Evolutionary conservation across 64 coral and sea anemone genomes (phyloP).

Genomic region (Orbicella faveolata): DNA sequence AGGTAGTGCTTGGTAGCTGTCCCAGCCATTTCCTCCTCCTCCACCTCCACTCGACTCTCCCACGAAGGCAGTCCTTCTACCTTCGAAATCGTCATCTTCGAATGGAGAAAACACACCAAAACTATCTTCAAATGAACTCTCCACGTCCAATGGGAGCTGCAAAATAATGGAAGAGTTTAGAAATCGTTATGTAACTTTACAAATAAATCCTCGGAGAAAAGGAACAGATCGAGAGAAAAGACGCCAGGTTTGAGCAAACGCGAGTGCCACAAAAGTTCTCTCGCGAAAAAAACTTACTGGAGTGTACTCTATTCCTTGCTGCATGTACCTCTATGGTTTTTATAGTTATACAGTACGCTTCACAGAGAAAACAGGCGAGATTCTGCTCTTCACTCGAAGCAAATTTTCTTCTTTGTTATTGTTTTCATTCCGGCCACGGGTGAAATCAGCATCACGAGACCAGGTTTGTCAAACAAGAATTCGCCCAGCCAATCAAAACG

Average conservation of each 20-base stretch:
- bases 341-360: conserved; percentile 27
- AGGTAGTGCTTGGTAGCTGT: conserved; percentile 49
- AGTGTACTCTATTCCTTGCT: conserved; percentile 75
- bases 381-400: conserved; percentile 16
- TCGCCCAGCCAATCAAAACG: conserved; percentile 71
- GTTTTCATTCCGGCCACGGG: conserved; percentile 87
- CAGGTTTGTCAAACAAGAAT: conserved; percentile 64
- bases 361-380: conserved; percentile 1
- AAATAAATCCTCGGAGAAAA: conserved; percentile 3
- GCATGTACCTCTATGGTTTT: conserved; percentile 62
- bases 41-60: conserved; percentile 11
- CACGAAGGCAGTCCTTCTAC: conserved; percentile 5
- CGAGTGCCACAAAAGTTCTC: background rate
- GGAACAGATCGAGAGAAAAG: conserved; percentile 16
- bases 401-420: conserved; percentile 96
- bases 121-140: conserved; percentile 73
- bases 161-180: conserved; percentile 10
- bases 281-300: conserved; percentile 63
- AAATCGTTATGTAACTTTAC: conserved; percentile 24
- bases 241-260: background rate
- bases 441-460: conserved; percentile 95
- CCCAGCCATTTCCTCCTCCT: conserved; percentile 12
- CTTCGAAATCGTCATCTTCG: conserved; percentile 40
- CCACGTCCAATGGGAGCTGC: conserved; percentile 93
- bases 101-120: conserved; percentile 65